Evolutionary conservation across 2,113 vertebrate species (phyloP).

Genomic region (Callocephalon fimbriatum): DNA sequence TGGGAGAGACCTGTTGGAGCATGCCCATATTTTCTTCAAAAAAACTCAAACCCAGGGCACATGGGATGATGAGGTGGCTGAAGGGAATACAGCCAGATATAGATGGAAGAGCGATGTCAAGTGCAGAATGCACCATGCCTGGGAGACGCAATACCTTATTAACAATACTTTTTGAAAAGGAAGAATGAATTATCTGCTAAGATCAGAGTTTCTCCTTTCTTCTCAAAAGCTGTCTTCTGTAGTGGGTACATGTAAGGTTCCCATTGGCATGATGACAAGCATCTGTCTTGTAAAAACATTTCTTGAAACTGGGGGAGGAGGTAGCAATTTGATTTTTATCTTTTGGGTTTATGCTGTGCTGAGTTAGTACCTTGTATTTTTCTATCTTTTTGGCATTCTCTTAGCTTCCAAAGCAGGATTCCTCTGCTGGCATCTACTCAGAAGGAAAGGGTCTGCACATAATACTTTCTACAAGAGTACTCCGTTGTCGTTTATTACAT

Average conservation of each 20-base stretch:
- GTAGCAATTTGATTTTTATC: background rate
- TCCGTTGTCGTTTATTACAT: background rate
- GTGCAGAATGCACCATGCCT: background rate
- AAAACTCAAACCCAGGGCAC: fast-evolving
- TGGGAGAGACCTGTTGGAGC: background rate
- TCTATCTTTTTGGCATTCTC: background rate
- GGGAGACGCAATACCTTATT: background rate
- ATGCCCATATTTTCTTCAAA: background rate
- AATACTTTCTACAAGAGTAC: background rate
- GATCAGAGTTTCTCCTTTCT: background rate
- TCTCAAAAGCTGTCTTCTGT: background rate
- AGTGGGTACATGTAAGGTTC: background rate
- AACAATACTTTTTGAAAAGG: background rate
- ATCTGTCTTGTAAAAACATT: background rate
- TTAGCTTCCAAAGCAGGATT: background rate
- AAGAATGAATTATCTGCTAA: background rate
- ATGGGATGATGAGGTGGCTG: background rate
- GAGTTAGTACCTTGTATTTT: background rate
- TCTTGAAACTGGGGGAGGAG: background rate
- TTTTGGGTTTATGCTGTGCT: background rate
- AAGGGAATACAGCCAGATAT: background rate
- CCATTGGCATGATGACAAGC: background rate
- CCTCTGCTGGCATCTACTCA: background rate
- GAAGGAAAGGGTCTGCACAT: background rate
- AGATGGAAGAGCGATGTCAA: fast-evolving